Base-by-base conservation (phyloP, 2,888 invertebrate genomes). In the Atethmia centrago region DNA sequence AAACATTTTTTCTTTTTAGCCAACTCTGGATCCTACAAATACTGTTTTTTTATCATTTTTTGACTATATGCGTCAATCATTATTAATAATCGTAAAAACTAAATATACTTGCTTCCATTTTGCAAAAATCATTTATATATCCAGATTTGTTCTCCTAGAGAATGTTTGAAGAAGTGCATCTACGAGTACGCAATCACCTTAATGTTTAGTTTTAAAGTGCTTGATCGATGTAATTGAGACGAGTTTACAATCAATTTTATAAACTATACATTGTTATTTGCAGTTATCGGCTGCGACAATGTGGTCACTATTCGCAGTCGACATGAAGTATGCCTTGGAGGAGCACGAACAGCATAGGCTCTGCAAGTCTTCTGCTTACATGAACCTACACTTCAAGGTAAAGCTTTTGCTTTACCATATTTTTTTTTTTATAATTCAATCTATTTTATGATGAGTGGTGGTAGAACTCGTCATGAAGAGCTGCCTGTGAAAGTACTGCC, bases 351-450 rank as follows among this genome's bases (percentile, higher is more conserved):
- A 99, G 91, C 98, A 99, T 92, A 97, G 99, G 59, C 97, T 98
- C 42, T 99, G 99, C 97, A 99, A 99, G 96, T 99, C 99, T 87
- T 99, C 99, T 71, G 99, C 99, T 70, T 99, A 99, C 93, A 99
- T 99, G 99, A 99, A 99, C 94, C 97, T 99, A 65, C 99, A 99
- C 96, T 99, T 99, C 97, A 99, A 99, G 95, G 97, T 96, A 89
- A 53, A 25, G 14, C 10, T n/a, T n/a, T n/a, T n/a, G n/a, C n/a
- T n/a, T n/a, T n/a, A n/a, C n/a, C n/a, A n/a, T n/a, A n/a, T n/a
- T n/a, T n/a, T n/a, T n/a, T n/a, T n/a, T n/a, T n/a, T n/a, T 5
- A 14, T 8, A 28, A 7, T 21, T 62, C 4, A 51, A 5, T 49
- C 3, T n/a, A 21, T 49, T n/a, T n/a, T 10, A 49, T 49, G 3